These are phyloP conservation scores for Plotosus lineatus DNA, from an alignment of 2,113 vertebrate genomes.

Conservation along the genomic window DNA sequence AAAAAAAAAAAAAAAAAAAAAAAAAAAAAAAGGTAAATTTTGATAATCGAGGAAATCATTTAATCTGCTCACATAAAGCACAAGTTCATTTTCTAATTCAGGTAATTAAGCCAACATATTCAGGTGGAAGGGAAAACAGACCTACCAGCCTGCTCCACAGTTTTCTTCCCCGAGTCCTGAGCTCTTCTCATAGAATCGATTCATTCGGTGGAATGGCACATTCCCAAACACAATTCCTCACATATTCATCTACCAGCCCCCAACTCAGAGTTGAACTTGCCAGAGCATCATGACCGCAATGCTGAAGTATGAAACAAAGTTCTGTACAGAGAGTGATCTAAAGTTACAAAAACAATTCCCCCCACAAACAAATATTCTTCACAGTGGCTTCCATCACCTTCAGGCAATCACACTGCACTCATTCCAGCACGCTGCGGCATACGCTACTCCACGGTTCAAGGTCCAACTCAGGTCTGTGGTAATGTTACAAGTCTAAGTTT, in stretches of 20 bases:
- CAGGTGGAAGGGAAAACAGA: background rate
- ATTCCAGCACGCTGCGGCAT: constrained; percentile 45
- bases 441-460: constrained; percentile 49
- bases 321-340: background rate
- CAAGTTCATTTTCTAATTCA: background rate
- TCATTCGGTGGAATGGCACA: constrained; percentile 45
- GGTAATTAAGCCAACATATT: background rate
- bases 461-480: constrained; percentile 52
- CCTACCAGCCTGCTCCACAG: constrained; percentile 31
- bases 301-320: background rate
- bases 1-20: no score
- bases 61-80: background rate
- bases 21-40: background rate
- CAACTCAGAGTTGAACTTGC: background rate
- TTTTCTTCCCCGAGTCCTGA: constrained; percentile 20
- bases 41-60: background rate
- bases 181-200: constrained; percentile 34
- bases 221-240: constrained; percentile 27
- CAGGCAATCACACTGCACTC: constrained; percentile 34
- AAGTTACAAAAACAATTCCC: background rate
- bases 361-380: constrained; percentile 39
- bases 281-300: constrained; percentile 9
- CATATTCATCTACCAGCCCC: constrained; percentile 15
- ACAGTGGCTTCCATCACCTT: constrained; percentile 35
- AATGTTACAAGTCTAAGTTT: constrained; percentile 57